A percentile compares a stretch with the other conserved stretches of the same genome.
These are phyloP conservation scores for Fistularia tabacaria DNA, from an alignment of 2,797 vertebrate genomes.

Conservation along the genomic window DNA sequence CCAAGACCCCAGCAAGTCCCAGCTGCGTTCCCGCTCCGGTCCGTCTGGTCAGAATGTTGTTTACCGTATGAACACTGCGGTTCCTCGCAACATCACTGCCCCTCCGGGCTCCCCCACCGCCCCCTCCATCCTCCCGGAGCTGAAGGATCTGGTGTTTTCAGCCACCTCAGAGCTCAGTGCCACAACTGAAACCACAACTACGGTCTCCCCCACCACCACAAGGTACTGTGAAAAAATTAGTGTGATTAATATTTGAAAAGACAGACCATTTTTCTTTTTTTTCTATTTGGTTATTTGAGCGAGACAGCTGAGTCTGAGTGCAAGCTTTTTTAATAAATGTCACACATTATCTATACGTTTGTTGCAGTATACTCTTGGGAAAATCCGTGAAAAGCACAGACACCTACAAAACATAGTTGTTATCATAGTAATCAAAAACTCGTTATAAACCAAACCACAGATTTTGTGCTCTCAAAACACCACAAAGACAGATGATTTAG, in stretches of 20 bases:
- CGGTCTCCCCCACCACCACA: constrained; percentile 38
- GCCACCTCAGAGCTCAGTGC: constrained; percentile 26
- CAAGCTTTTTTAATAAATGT: too few species aligned
- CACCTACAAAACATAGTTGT: too few species aligned
- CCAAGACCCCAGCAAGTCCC: constrained; percentile 75
- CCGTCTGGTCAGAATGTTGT: constrained; percentile 63
- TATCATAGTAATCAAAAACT: too few species aligned
- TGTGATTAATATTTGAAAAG: not conserved
- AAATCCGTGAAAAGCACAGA: too few species aligned
- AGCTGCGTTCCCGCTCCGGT: constrained; percentile 73
- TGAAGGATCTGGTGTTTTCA: constrained; percentile 52
- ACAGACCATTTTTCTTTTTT: too few species aligned
- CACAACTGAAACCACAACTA: constrained; percentile 24
- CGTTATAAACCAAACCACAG: not conserved
- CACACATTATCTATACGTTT: too few species aligned
- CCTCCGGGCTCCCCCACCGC: constrained; percentile 23
- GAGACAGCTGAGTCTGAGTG: too few species aligned
- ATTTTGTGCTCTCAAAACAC: not conserved
- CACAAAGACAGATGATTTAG: not conserved
- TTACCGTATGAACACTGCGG: constrained; percentile 63
- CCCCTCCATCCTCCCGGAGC: constrained; percentile 25
- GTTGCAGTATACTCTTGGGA: too few species aligned
- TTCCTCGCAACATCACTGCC: constrained; percentile 36
- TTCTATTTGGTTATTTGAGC: too few species aligned
- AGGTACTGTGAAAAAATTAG: constrained; percentile 23